Evolutionary conservation across 2,888 invertebrate genomes (phyloP).

Genomic region (Aphodius granarius): DNA sequence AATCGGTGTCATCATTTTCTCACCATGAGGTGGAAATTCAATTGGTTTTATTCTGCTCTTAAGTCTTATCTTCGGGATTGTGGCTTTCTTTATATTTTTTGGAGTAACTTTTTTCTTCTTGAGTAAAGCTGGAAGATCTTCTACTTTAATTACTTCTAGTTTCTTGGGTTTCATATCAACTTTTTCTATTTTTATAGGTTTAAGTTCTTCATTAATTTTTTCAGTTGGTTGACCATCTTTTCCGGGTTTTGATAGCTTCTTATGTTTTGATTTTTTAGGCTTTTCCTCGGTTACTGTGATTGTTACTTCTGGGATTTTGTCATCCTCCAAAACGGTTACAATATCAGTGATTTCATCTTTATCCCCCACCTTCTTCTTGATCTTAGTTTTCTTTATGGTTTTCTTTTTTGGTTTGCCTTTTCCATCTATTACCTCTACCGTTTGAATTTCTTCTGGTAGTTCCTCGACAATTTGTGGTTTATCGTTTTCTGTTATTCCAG

Average conservation of each 20-base stretch:
- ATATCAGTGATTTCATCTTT: conserved; percentile 54
- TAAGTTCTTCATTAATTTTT: background rate
- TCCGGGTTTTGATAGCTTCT: background rate
- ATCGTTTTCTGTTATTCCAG: conserved; percentile 32
- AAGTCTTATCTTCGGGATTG: conserved; percentile 53
- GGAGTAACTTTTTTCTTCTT: conserved; percentile 50
- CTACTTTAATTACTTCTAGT: conserved; percentile 58
- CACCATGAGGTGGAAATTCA: conserved; percentile 54
- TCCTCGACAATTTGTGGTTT: conserved; percentile 40
- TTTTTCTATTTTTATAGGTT: conserved; percentile 28
- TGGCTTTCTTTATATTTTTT: conserved; percentile 42
- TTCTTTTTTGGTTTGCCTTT: conserved; percentile 42
- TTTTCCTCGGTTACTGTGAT: conserved; percentile 45
- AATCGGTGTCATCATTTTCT: conserved; percentile 44
- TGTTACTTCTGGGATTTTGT: conserved; percentile 53
- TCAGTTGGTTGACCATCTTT: background rate
- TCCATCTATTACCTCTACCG: conserved; percentile 41
- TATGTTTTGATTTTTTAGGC: conserved; percentile 36
- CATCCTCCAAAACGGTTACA: conserved; percentile 49
- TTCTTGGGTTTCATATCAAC: conserved; percentile 60
- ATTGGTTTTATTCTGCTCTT: conserved; percentile 54
- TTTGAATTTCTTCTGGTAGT: conserved; percentile 46
- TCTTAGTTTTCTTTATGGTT: conserved; percentile 44
- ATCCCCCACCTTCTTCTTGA: conserved; percentile 51
- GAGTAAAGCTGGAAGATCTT: conserved; percentile 59